A percentile compares a stretch with the other conserved stretches of the same genome.
These are phyloP conservation scores for Campylorhamphus procurvoides DNA, from an alignment of 2,113 vertebrate species.

Conservation along the genomic window DNA sequence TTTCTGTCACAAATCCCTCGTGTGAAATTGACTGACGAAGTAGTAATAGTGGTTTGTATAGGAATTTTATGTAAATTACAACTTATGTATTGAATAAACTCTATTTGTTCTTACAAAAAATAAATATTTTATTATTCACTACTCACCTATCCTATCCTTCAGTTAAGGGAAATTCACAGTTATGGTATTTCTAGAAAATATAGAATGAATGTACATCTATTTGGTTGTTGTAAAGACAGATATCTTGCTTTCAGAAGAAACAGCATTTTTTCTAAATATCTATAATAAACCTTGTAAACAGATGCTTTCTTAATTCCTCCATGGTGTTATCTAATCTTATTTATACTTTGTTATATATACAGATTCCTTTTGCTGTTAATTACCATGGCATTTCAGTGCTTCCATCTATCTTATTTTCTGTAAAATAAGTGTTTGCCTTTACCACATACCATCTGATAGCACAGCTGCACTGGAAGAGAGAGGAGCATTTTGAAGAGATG, in stretches of 20 bases:
- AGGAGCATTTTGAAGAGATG: neutral
- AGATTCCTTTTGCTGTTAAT: neutral
- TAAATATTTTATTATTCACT: neutral
- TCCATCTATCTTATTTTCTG: neutral
- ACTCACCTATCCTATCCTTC: neutral
- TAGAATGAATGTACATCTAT: neutral
- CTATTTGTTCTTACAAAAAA: neutral
- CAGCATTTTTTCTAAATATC: rapidly evolving
- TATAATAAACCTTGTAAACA: neutral
- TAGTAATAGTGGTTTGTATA: neutral
- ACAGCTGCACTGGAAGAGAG: neutral
- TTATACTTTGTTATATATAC: neutral
- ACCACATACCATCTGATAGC: neutral
- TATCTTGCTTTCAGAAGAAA: neutral
- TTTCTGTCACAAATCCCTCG: neutral
- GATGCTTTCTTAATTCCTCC: neutral
- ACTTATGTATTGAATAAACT: neutral
- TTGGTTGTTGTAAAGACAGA: neutral
- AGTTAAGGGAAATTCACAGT: neutral
- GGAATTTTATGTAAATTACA: neutral
- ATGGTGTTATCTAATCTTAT: neutral
- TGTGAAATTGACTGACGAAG: neutral
- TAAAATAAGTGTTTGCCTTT: neutral
- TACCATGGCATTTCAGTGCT: neutral
- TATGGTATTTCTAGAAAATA: neutral